Evolutionary conservation across 2,888 invertebrate genomes (phyloP).

Genomic region (Orthosia incerta): DNA sequence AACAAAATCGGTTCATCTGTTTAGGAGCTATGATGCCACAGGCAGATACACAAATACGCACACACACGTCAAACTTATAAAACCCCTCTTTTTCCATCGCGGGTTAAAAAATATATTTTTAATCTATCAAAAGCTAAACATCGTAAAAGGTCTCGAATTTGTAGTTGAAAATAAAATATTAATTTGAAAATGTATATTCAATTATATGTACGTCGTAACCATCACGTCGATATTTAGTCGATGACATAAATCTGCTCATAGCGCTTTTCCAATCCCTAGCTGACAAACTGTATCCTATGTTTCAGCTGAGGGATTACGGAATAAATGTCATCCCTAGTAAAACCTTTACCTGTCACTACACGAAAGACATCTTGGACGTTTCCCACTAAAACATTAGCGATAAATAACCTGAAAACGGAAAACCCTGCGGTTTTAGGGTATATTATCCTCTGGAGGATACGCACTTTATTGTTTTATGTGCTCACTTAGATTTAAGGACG

Average conservation of each 20-base stretch:
- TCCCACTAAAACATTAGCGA: slow-evolving; percentile 67
- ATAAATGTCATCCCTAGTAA: slow-evolving; percentile 47
- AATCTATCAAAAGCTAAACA: slow-evolving; percentile 8
- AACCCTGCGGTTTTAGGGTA: slow-evolving; percentile 64
- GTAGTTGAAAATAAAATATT: background rate
- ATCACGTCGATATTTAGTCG: background rate
- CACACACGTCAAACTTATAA: too few relatives aligned
- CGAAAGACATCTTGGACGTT: slow-evolving; percentile 50
- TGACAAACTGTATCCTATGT: slow-evolving; percentile 39
- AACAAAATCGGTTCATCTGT: too few relatives aligned
- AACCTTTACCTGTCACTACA: slow-evolving; percentile 55
- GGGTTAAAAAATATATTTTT: background rate
- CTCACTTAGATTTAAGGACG: slow-evolving; percentile 63
- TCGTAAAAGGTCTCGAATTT: slow-evolving; percentile 10
- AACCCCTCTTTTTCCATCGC: too few relatives aligned
- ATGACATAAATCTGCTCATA: slow-evolving; percentile 44
- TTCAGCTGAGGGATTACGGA: slow-evolving; percentile 48
- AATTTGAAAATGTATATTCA: background rate
- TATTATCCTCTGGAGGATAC: slow-evolving; percentile 62
- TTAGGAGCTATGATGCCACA: too few relatives aligned
- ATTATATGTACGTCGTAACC: too few relatives aligned
- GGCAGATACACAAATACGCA: too few relatives aligned
- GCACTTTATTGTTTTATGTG: slow-evolving; percentile 70
- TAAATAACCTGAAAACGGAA: slow-evolving; percentile 68
- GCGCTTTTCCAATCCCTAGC: slow-evolving; percentile 23